Conservation (phyloP, 2,797 vertebrate species). For the Sphenopsis melanotis region DNA sequence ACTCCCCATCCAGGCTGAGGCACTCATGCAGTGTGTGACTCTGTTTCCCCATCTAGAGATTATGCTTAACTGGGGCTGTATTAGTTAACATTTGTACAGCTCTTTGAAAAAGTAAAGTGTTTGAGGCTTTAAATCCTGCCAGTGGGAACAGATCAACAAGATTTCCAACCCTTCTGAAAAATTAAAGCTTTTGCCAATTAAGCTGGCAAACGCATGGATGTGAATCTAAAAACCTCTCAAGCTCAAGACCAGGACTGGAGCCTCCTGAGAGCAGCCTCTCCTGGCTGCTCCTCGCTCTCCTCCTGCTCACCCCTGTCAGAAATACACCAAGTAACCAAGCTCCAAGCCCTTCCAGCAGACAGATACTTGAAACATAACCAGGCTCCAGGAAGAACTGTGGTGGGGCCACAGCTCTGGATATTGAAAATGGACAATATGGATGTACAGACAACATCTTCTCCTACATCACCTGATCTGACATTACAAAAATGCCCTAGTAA, state of each 20-base stretch:
- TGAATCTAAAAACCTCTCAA: constrained; percentile 53
- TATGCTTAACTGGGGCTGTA: neutral
- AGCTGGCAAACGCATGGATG: constrained; percentile 24
- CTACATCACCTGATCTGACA: neutral
- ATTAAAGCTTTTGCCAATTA: constrained; percentile 61
- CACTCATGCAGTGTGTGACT: rapidly evolving
- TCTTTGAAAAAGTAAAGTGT: constrained; percentile 46
- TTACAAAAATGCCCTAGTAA: neutral
- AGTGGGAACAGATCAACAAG: constrained; percentile 56
- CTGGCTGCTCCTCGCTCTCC: neutral
- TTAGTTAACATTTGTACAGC: constrained; percentile 41
- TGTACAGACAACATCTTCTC: neutral
- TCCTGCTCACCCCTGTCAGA: neutral
- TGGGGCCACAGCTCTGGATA: rapidly evolving
- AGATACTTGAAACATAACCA: neutral
- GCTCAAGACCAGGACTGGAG: neutral
- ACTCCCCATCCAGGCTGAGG: neutral
- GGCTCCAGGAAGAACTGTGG: neutral
- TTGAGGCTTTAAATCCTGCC: constrained; percentile 48
- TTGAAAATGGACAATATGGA: neutral
- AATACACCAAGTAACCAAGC: neutral
- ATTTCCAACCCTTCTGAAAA: constrained; percentile 53
- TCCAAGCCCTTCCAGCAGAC: neutral
- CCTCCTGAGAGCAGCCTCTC: constrained; percentile 30
- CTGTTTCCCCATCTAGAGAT: neutral